These are phyloP conservation scores for Pogonognathellus flavescens DNA, from an alignment of 1,140 invertebrate genomes.

Conservation along the genomic window DNA sequence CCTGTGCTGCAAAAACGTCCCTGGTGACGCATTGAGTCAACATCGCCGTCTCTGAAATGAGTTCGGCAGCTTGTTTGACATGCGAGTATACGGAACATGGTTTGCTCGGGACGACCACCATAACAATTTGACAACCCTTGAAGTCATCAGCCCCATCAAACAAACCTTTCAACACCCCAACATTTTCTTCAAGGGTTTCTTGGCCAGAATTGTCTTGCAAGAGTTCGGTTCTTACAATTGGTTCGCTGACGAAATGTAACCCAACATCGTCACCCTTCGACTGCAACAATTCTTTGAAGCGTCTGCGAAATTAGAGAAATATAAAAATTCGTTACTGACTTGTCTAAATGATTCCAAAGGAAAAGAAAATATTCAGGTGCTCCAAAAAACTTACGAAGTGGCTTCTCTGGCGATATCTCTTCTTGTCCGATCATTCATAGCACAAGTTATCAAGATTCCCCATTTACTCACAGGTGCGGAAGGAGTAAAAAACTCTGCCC, in stretches of 20 bases:
- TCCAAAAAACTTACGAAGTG: too few species aligned
- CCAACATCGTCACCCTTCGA: neutral
- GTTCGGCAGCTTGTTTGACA: slow-evolving; percentile 72
- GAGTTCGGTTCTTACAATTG: neutral
- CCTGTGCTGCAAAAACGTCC: slow-evolving; percentile 71
- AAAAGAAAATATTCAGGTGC: too few species aligned
- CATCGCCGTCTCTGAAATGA: slow-evolving; percentile 73
- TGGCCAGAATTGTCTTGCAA: neutral
- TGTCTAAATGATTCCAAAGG: too few species aligned
- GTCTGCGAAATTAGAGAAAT: too few species aligned
- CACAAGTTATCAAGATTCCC: too few species aligned
- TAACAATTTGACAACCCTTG: slow-evolving; percentile 54
- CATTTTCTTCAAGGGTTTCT: neutral
- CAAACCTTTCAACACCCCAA: neutral
- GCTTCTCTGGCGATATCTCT: too few species aligned
- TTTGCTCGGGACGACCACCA: slow-evolving; percentile 56
- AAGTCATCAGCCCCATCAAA: neutral
- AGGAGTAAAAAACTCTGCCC: too few species aligned
- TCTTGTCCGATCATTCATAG: too few species aligned
- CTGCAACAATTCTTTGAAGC: neutral
- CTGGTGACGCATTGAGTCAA: slow-evolving; percentile 86
- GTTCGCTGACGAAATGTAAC: neutral
- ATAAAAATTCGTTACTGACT: too few species aligned
- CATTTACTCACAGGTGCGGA: too few species aligned
- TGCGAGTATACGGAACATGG: slow-evolving; percentile 47